A percentile compares a stretch with the other conserved stretches of the same genome.
These are phyloP conservation scores for Cervus canadensis DNA, from an alignment of 2,113 vertebrate genomes.

Conservation along the genomic window DNA sequence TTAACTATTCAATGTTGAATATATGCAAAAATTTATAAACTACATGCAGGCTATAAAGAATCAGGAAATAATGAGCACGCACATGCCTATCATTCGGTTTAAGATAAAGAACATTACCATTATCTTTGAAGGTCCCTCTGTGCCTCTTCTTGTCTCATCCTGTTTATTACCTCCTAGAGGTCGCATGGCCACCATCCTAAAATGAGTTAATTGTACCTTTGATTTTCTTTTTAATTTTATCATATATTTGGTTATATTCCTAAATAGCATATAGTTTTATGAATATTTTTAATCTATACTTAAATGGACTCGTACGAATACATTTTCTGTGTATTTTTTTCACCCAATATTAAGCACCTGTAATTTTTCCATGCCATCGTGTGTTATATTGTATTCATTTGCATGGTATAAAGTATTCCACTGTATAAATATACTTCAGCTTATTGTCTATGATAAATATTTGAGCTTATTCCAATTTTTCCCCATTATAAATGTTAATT, in stretches of 20 bases:
- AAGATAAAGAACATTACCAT: neutral
- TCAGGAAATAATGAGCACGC: neutral
- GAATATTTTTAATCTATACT: neutral
- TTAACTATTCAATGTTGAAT: neutral
- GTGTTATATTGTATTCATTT: neutral
- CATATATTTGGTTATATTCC: neutral
- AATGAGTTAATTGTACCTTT: neutral
- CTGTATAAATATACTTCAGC: neutral
- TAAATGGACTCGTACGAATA: neutral
- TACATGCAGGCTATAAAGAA: neutral
- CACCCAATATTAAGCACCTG: neutral
- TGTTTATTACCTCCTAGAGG: neutral
- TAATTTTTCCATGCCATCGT: neutral
- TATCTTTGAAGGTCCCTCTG: neutral
- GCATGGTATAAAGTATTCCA: neutral
- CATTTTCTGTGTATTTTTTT: neutral
- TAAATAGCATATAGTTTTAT: neutral
- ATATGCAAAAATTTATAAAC: neutral
- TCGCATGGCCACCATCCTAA: neutral
- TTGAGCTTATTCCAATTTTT: neutral
- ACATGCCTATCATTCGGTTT: neutral
- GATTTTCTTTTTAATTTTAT: constrained; percentile 24
- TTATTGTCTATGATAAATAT: neutral
- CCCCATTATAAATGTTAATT: neutral
- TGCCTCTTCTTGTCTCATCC: neutral